These are phyloP conservation scores for Pegea sp. DNA, from an alignment of 23 tunicate species.

Conservation along the genomic window DNA sequence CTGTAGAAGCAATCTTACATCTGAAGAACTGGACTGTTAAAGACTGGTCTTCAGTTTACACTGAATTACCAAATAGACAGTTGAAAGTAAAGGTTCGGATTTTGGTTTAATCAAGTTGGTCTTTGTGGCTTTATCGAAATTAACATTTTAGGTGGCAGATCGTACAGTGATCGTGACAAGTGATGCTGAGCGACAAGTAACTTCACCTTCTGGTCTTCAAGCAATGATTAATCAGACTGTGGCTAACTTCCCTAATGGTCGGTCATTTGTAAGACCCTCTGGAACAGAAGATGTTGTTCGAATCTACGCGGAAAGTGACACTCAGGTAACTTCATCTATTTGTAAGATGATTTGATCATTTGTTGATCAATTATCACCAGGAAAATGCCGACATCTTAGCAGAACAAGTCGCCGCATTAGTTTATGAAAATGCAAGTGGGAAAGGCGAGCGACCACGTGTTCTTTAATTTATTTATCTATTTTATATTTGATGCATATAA, in stretches of 20 bases:
- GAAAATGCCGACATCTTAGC: constrained; percentile 67
- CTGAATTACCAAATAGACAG: constrained; percentile 88
- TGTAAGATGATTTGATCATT: too few relatives aligned
- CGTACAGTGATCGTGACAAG: constrained; percentile 44
- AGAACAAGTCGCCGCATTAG: constrained; percentile 22
- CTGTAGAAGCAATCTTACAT: constrained; percentile 79
- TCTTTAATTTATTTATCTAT: too few relatives aligned
- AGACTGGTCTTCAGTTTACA: constrained; percentile 55
- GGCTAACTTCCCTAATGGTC: constrained; percentile 15
- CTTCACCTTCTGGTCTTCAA: constrained; percentile 51
- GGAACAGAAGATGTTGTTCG: constrained; percentile 98
- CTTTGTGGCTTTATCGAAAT: neutral
- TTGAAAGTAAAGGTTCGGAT: constrained; percentile 66
- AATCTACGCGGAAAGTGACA: constrained; percentile 88
- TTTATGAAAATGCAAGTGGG: constrained; percentile 32
- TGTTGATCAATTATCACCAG: too few relatives aligned
- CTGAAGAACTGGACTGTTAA: constrained; percentile 26
- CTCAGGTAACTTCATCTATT: constrained; percentile 30
- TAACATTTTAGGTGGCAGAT: constrained; percentile 35
- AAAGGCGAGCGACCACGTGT: too few relatives aligned
- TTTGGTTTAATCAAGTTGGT: neutral
- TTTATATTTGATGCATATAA: too few relatives aligned
- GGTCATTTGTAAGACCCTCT: constrained; percentile 90
- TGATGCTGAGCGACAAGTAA: constrained; percentile 52
- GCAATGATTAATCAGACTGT: constrained; percentile 33